These are phyloP conservation scores for Phengaris alcon DNA, from an alignment of 2,888 invertebrate species.

Conservation along the genomic window DNA sequence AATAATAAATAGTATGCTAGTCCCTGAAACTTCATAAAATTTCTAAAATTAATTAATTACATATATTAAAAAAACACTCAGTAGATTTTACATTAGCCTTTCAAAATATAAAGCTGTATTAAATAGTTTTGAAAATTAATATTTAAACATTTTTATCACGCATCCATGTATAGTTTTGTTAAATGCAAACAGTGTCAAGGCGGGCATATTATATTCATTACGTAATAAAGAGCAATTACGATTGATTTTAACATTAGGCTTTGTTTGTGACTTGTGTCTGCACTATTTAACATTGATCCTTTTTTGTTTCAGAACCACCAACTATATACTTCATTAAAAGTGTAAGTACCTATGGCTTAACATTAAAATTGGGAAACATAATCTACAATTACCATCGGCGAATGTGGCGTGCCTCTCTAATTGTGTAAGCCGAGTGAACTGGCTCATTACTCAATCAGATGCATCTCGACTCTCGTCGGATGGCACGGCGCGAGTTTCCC, in stretches of 20 bases:
- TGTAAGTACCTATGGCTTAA: conserved; percentile 53
- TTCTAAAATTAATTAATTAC: not conserved
- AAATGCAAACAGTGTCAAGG: conserved; percentile 71
- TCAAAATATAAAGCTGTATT: not conserved
- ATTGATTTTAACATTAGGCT: conserved; percentile 31
- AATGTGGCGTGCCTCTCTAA: conserved; percentile 39
- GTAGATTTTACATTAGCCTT: not conserved
- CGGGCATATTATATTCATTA: conserved; percentile 67
- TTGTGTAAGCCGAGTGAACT: conserved; percentile 66
- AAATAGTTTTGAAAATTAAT: conserved; percentile 1
- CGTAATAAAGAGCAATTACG: conserved; percentile 47
- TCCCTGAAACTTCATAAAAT: not conserved
- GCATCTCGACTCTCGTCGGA: conserved; percentile 70
- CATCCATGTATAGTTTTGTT: conserved; percentile 49
- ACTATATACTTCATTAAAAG: conserved; percentile 50
- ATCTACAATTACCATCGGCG: conserved; percentile 30
- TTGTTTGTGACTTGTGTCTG: conserved; percentile 9
- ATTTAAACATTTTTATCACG: conserved; percentile 42
- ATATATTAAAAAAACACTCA: not conserved
- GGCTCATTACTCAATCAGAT: conserved; percentile 67
- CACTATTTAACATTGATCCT: not conserved
- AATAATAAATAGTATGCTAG: not conserved
- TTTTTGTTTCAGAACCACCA: conserved; percentile 51
- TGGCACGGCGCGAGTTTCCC: conserved; percentile 63
- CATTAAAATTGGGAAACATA: conserved; percentile 18